Conservation (phyloP, 1,140 invertebrate genomes). For the Trichonephila clavipes region DNA sequence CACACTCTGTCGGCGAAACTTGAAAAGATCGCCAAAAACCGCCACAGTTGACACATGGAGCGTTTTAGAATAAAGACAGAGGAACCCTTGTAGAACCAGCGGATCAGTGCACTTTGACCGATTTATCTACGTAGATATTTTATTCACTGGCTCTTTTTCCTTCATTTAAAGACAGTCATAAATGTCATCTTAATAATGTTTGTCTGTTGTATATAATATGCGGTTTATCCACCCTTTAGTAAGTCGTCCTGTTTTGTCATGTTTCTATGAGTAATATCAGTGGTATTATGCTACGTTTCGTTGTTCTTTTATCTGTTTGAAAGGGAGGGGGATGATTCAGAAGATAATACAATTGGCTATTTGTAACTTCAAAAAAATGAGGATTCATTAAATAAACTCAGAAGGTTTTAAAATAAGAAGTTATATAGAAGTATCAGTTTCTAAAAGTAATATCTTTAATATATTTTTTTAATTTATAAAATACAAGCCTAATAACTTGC, state of each 20-base stretch:
- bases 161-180: background rate
- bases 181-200: slow-evolving; percentile 15
- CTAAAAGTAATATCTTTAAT: no score
- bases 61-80: background rate
- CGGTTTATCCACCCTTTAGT: background rate
- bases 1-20: slow-evolving; percentile 30
- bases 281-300: background rate
- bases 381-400: no score
- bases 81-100: background rate
- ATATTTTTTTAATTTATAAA: no score
- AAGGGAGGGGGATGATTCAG: no score
- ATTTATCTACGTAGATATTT: background rate
- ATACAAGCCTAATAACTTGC: no score
- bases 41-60: background rate
- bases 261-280: background rate
- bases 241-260: background rate
- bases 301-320: background rate
- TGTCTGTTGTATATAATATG: background rate
- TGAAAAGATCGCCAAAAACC: background rate
- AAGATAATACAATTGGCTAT: no score
- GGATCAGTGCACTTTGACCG: slow-evolving; percentile 24
- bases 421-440: no score
- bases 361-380: no score
- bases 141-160: background rate
- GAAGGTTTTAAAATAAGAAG: no score